phyloP scores from a whole-genome alignment of 1,140 invertebrate genomes.

The Monochamus saltuarius region DNA sequence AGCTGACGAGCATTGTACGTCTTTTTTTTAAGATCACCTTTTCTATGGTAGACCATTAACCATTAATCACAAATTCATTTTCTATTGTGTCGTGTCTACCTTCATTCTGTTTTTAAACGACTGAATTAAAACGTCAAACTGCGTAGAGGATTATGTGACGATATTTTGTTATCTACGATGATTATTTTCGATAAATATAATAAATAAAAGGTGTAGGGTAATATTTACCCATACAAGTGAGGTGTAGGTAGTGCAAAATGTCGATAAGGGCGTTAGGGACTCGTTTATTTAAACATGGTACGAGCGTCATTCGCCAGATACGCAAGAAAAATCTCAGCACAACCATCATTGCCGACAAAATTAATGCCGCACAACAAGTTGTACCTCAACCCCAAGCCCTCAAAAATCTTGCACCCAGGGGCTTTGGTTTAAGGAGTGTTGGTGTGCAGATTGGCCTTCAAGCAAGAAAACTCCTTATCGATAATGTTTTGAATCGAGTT shows the following conservation, averaged over 20 bases:
- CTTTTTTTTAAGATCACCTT: too few relatives aligned
- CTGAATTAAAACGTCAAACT: too few relatives aligned
- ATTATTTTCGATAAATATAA: too few relatives aligned
- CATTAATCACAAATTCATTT: too few relatives aligned
- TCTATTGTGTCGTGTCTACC: too few relatives aligned
- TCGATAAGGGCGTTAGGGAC: constrained; percentile 45
- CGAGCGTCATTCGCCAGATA: constrained; percentile 38
- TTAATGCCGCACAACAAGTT: constrained; percentile 42
- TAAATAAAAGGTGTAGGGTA: too few relatives aligned
- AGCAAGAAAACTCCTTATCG: constrained; percentile 65
- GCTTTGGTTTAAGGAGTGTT: constrained; percentile 51
- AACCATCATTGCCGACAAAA: constrained; percentile 43
- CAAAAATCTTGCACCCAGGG: constrained; percentile 40
- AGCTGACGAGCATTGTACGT: too few relatives aligned
- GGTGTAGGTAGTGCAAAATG: constrained; percentile 36
- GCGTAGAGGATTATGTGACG: too few relatives aligned
- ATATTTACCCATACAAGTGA: too few relatives aligned
- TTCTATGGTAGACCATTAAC: too few relatives aligned
- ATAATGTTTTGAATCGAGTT: constrained; percentile 68
- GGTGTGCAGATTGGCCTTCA: constrained; percentile 60
- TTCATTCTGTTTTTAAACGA: too few relatives aligned
- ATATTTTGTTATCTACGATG: too few relatives aligned
- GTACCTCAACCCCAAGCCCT: constrained; percentile 41
- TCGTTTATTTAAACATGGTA: constrained; percentile 50
- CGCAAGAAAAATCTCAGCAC: constrained; percentile 41